Evolutionary conservation across 1,140 invertebrate species (phyloP).

Genomic region (Stenopsyche tienmushanensis): DNA sequence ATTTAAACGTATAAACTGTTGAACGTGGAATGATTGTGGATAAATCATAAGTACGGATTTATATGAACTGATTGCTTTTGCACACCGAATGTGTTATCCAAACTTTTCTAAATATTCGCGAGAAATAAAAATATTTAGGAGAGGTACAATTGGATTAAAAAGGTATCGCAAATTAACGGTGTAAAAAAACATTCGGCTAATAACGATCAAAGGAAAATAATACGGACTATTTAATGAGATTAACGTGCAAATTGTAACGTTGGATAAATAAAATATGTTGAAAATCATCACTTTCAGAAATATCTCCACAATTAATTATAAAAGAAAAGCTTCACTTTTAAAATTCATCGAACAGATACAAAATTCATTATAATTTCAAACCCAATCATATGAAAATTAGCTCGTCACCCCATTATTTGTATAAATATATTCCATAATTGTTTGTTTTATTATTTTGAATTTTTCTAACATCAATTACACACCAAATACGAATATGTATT

Average conservation of each 20-base stretch:
- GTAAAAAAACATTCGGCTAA: slow-evolving; percentile 4
- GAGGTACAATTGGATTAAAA: slow-evolving; percentile 17
- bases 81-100: slow-evolving; percentile 19
- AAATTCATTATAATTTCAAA: too few species aligned
- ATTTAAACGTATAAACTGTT: too few species aligned
- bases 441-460: slow-evolving; percentile 22
- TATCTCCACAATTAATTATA: too few species aligned
- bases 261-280: too few species aligned
- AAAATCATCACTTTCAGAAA: too few species aligned
- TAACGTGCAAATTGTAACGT: too few species aligned
- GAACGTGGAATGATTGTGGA: too few species aligned
- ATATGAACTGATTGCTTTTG: slow-evolving; percentile 5
- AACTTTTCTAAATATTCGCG: slow-evolving; percentile 17
- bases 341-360: too few species aligned
- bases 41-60: too few species aligned
- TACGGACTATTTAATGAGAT: too few species aligned
- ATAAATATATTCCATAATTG: background rate
- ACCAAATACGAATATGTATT: background rate
- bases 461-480: slow-evolving; percentile 12
- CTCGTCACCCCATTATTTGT: slow-evolving; percentile 24
- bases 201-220: background rate
- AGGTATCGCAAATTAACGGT: background rate
- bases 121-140: slow-evolving; percentile 25
- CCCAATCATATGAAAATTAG: too few species aligned
- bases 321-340: too few species aligned